Base-by-base conservation (phyloP, 2,113 vertebrate species). In the Thunnus maccoyii region DNA sequence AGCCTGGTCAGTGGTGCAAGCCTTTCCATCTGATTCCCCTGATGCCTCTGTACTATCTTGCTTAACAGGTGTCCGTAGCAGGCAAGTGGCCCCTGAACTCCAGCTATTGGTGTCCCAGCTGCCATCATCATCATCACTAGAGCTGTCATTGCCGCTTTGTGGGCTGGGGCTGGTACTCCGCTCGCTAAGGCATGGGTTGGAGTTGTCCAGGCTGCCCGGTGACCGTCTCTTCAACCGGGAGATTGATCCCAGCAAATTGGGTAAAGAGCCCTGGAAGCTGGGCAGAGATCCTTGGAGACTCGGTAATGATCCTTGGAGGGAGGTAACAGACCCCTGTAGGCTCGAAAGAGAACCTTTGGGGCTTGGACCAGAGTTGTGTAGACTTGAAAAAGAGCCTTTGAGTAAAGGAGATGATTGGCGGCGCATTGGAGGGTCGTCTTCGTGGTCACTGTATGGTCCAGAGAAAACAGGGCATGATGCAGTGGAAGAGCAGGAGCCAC, bases 31-130 rank as follows among this genome's bases (percentile, higher is more conserved):
- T 60, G 85, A 84, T 75, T 84, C 90, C 55, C 5, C 64, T 14
- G 72, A 50, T 44, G 76, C 81, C 55, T 91, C 90, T 25, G 83
- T 85, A 8, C 92, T 90, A 69, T 94, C 92, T 86, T 92, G 91
- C 86, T 95, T 93, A 20, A 90, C 69, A 63, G 94, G 91, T 70
- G 86, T 89, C 66, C 94, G 82, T 13, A 94, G 74, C 5, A 96
- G 89, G 75, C 95, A 95, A 18, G 95, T 87, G 80, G 89, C 94
- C 27, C 93, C 91, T 74, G 95, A 96, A 80, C 94, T 41, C 69
- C 91, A 95, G 46, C 88, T 89, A 41, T 94, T 96, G 30, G 95
- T 95, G 78, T 96, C 94, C 93, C 93, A 95, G 82, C 95, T 95
- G 83, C 93, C 92, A 79, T 95, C 94, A 32, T 95, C 94, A 32